Evolutionary conservation across 1,140 invertebrate genomes (phyloP).

Genomic region (Potamilus streckersoni): DNA sequence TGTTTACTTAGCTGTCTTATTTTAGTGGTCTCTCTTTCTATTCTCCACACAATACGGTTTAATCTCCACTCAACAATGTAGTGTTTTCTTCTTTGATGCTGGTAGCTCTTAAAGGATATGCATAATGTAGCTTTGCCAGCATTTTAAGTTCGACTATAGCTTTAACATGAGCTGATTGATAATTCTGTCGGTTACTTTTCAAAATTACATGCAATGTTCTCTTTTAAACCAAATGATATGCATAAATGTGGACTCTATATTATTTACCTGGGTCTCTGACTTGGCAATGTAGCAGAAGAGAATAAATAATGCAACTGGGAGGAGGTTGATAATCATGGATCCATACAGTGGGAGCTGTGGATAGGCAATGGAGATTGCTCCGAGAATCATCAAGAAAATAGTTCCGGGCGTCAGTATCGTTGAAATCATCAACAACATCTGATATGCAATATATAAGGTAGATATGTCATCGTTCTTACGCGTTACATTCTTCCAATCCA

Average conservation of each 20-base stretch:
- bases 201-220: no score
- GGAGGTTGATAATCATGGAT: constrained; percentile 69
- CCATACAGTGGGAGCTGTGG: constrained; percentile 67
- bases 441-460: constrained; percentile 54
- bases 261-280: constrained; percentile 67
- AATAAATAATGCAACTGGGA: constrained; percentile 70
- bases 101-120: no score
- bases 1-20: no score
- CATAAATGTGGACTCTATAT: not conserved
- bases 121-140: no score
- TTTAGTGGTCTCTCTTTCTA: no score
- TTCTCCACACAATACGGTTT: no score
- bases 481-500: constrained; percentile 61
- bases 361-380: constrained; percentile 72
- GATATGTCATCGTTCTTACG: constrained; percentile 51
- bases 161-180: not conserved
- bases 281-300: constrained; percentile 69
- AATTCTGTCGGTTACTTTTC: not conserved
- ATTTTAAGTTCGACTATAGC: no score
- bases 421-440: constrained; percentile 68
- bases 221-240: constrained; percentile 1
- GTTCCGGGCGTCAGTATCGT: constrained; percentile 76
- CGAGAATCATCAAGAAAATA: constrained; percentile 74
- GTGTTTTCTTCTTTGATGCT: no score
- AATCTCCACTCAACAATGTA: no score